Percentiles rank a stretch among this genome's conserved stretches.
Evolutionary conservation across 2,113 vertebrate genomes (phyloP).

Genomic region (Ctenodactylus gundi): DNA sequence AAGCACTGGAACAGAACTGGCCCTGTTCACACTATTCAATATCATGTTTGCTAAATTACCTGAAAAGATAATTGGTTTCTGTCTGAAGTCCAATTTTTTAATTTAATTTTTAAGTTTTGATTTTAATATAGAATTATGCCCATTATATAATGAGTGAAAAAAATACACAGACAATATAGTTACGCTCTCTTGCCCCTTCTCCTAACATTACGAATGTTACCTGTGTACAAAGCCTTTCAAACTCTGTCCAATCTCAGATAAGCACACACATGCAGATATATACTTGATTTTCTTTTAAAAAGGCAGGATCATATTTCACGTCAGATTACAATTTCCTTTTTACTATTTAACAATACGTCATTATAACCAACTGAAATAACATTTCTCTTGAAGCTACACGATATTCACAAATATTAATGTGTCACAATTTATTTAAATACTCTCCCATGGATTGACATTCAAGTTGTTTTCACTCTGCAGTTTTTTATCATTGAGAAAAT

Average conservation of each 20-base stretch:
- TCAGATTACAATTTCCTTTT: not conserved
- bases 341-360: conserved; percentile 23
- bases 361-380: not conserved
- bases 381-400: not conserved
- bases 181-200: not conserved
- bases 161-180: not conserved
- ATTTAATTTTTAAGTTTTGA: not conserved
- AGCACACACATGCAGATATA: accelerated
- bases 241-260: not conserved
- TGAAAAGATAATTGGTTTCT: not conserved
- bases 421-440: not conserved
- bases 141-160: not conserved
- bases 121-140: not conserved
- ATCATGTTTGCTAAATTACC: not conserved
- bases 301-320: not conserved
- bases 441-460: not conserved
- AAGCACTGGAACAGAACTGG: too few relatives aligned
- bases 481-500: not conserved
- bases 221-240: not conserved
- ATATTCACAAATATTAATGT: not conserved
- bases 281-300: not conserved
- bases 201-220: not conserved
- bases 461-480: not conserved
- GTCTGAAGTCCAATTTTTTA: not conserved
- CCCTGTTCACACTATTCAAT: too few relatives aligned